Evolutionary conservation across 2,888 invertebrate species (phyloP).

Genomic region (Argyra leucocephala): DNA sequence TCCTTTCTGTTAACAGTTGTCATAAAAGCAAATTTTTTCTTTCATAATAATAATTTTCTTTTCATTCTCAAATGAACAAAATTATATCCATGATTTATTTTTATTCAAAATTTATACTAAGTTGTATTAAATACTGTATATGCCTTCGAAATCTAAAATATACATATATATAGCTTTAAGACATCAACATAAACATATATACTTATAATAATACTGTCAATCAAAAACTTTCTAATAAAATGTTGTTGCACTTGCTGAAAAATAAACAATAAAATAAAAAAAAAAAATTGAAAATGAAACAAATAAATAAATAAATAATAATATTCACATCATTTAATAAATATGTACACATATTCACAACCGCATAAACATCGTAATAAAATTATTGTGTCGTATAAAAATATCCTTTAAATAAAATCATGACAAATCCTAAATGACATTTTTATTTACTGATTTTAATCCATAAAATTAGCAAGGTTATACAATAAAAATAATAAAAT

Average conservation of each 20-base stretch:
- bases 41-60: background rate
- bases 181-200: too few species aligned
- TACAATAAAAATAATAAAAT: background rate
- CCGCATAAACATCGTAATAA: background rate
- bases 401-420: background rate
- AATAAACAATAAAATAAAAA: background rate
- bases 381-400: background rate
- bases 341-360: background rate
- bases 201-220: too few species aligned
- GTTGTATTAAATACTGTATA: too few species aligned
- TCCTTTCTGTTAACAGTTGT: background rate
- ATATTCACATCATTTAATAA: background rate
- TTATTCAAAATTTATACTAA: too few species aligned
- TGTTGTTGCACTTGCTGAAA: background rate
- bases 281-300: background rate
- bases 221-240: background rate
- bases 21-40: background rate
- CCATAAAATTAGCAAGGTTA: slow-evolving; percentile 6
- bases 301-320: background rate
- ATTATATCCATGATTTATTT: too few species aligned
- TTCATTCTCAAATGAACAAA: too few species aligned
- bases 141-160: too few species aligned
- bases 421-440: slow-evolving; percentile 23
- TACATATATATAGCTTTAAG: too few species aligned
- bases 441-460: slow-evolving; percentile 13